A percentile compares a stretch with the other conserved stretches of the same genome.
phyloP scores from a whole-genome alignment of 2,888 invertebrate species.

The Thymelicus acteon region DNA sequence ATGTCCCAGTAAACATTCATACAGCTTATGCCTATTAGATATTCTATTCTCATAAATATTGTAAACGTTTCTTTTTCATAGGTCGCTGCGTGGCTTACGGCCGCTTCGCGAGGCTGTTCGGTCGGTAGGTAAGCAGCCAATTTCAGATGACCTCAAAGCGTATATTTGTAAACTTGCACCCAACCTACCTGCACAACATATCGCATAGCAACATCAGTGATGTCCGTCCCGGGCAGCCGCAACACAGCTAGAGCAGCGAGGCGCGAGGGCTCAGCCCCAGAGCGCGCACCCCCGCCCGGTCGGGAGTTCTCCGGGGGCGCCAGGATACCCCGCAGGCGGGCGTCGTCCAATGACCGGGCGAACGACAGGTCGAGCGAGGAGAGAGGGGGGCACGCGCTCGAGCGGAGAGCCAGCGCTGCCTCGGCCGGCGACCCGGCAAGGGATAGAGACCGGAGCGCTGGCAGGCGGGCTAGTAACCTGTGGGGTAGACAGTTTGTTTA shows the following conservation, averaged over 20 bases:
- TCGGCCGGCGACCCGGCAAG: constrained; percentile 91
- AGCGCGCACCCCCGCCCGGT: constrained; percentile 82
- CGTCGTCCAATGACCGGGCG: constrained; percentile 93
- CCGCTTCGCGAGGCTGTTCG: too few relatives aligned
- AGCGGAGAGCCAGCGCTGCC: constrained; percentile 91
- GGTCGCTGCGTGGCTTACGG: too few relatives aligned
- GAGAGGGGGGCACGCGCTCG: constrained; percentile 92
- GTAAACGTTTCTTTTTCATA: too few relatives aligned
- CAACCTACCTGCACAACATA: constrained; percentile 73
- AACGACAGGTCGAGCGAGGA: constrained; percentile 93
- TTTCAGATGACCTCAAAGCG: too few relatives aligned
- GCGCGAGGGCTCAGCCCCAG: constrained; percentile 73
- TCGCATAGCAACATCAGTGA: constrained; percentile 93
- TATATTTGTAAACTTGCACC: too few relatives aligned
- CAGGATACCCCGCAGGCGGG: constrained; percentile 92
- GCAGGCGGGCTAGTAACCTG: constrained; percentile 91
- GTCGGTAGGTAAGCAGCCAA: too few relatives aligned
- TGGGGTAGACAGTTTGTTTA: too few relatives aligned
- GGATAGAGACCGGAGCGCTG: constrained; percentile 92
- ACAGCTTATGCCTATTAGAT: too few relatives aligned
- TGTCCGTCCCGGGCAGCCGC: constrained; percentile 93
- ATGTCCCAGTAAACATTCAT: too few relatives aligned
- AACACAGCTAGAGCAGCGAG: constrained; percentile 91
- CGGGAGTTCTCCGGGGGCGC: constrained; percentile 94
- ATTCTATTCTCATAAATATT: too few relatives aligned